Base-by-base conservation (phyloP, 1,140 invertebrate species). In the Pristionchus pacificus region DNA sequence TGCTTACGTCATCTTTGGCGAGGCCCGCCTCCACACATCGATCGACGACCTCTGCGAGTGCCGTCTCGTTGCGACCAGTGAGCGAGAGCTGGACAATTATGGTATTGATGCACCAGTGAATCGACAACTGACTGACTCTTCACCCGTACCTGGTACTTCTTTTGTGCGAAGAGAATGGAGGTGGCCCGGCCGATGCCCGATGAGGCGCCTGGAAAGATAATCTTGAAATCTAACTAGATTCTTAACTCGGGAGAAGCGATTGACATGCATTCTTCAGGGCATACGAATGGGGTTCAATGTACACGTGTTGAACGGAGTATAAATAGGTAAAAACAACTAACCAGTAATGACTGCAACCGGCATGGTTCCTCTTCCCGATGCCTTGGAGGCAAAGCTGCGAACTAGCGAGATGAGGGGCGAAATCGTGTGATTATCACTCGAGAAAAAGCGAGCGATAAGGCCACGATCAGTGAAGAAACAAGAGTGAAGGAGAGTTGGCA, bases 121-220 rank as follows among this genome's bases (percentile, higher is more conserved):
- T n/a, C n/a, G n/a, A n/a, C n/a, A n/a, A n/a, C n/a, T n/a, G n/a
- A n/a, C n/a, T n/a, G n/a, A n/a, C n/a, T n/a, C n/a, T n/a, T n/a
- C n/a, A n/a, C n/a, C n/a, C n/a, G 19, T 49, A 49, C 38, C 38
- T 49, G 86, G 1, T 91, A 91, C 59, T 90, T 90, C 24, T 90
- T 84, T 75, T 89, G 87, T 1, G 91, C 88, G 76, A 94, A 89
- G 65, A 90, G 87, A 59, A 90, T 71, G 1, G 92, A 91, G 24
- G 91, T 90, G 19, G 89, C 90, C 33, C 89, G 89, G 66, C 91
- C 92, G 74, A 94, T 93, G 0, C 92, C 92, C 55, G 91, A 92
- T 83, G 91, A 92, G 0, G 92, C 91, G 65, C 92, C 92, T 88
- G 55, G 55, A 67, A 75, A 25, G 2, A 31, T 13, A 10, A 25